Percentiles rank a stretch among this genome's conserved stretches.
Conservation (phyloP, 1,140 invertebrate genomes). For the Cotesia glomerata region DNA sequence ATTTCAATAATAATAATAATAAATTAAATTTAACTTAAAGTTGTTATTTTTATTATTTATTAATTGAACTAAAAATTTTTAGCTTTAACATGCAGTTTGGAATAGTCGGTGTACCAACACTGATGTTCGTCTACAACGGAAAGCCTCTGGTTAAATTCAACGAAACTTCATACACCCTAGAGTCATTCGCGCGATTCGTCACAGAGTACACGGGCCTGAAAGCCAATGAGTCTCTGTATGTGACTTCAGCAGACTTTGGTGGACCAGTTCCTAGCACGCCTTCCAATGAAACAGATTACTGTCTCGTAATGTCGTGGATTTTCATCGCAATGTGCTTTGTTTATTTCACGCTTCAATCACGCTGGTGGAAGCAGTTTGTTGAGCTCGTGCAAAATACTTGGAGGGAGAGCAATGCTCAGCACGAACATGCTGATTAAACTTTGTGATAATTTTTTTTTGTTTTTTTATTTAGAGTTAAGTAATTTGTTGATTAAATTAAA, state of each 20-base stretch:
- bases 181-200: constrained; percentile 83
- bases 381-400: constrained; percentile 87
- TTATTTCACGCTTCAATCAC: constrained; percentile 80
- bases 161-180: constrained; percentile 79
- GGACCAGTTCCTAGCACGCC: constrained; percentile 80
- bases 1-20: no score
- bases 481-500: background rate
- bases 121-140: constrained; percentile 93
- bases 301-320: constrained; percentile 82
- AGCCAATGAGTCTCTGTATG: constrained; percentile 69
- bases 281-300: constrained; percentile 79
- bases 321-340: constrained; percentile 81
- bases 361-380: constrained; percentile 79
- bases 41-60: background rate
- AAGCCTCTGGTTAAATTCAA: constrained; percentile 87
- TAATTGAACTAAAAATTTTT: constrained; percentile 22
- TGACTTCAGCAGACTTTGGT: constrained; percentile 78
- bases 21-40: no score
- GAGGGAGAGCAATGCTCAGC: constrained; percentile 89
- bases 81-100: constrained; percentile 92
- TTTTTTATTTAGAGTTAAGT: background rate
- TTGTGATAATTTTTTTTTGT: constrained; percentile 5
- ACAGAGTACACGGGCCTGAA: constrained; percentile 77
- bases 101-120: constrained; percentile 90
- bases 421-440: constrained; percentile 70